A percentile compares a stretch with the other conserved stretches of the same genome.
phyloP scores from a whole-genome alignment of 2,113 vertebrate genomes.

The Clarias magur region DNA sequence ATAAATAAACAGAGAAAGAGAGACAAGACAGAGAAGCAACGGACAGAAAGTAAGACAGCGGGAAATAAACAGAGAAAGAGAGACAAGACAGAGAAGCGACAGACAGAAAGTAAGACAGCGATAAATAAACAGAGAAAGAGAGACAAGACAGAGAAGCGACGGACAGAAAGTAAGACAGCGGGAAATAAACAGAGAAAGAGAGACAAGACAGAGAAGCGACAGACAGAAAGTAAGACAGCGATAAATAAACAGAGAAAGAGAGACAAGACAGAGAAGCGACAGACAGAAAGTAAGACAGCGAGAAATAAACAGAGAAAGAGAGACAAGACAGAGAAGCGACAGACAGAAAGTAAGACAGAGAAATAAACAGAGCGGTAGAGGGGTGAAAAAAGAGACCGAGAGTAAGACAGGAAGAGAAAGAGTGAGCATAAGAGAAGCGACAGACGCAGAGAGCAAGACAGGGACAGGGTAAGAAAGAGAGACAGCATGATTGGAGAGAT shows the following conservation, averaged over 20 bases:
- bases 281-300: not conserved
- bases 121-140: not conserved
- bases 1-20: not conserved
- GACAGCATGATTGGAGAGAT: not conserved
- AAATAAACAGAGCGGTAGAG: not conserved
- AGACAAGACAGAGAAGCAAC: not conserved
- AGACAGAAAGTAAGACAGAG: too few relatives aligned
- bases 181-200: not conserved
- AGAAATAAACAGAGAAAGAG: not conserved
- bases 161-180: not conserved
- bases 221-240: too few relatives aligned
- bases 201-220: not conserved
- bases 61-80: not conserved
- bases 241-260: not conserved
- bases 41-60: too few relatives aligned
- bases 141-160: not conserved
- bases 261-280: not conserved
- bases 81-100: too few relatives aligned
- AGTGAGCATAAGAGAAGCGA: not conserved
- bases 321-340: not conserved
- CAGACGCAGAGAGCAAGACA: not conserved
- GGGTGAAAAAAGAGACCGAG: not conserved
- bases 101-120: not conserved
- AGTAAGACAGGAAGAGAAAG: not conserved
- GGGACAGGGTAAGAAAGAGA: not conserved